These are phyloP conservation scores for Ochlodes sylvanus DNA, from an alignment of 2,888 invertebrate species.

Conservation along the genomic window DNA sequence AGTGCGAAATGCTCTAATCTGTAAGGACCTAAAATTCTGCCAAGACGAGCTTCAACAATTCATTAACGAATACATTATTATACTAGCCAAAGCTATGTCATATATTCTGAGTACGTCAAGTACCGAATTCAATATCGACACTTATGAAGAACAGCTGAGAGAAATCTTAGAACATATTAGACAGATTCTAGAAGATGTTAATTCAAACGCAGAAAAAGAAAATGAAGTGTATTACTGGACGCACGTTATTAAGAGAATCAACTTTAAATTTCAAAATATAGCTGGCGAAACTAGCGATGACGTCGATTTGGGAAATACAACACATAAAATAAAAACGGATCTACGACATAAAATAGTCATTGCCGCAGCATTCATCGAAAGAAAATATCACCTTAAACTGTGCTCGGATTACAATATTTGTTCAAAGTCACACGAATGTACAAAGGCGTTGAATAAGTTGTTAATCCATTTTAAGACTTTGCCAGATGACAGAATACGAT, in stretches of 20 bases:
- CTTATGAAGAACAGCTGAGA: conserved; percentile 54
- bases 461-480: conserved; percentile 51
- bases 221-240: conserved; percentile 56
- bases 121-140: conserved; percentile 39
- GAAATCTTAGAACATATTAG: conserved; percentile 51
- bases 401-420: conserved; percentile 61
- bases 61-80: conserved; percentile 60
- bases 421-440: conserved; percentile 53
- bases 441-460: conserved; percentile 54
- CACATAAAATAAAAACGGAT: conserved; percentile 25
- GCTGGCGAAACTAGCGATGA: conserved; percentile 43
- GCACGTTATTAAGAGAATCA: conserved; percentile 62
- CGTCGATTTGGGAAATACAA: conserved; percentile 50
- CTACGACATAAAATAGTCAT: conserved; percentile 50
- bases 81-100: conserved; percentile 55
- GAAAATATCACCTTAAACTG: conserved; percentile 55
- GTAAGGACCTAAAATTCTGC: conserved; percentile 60
- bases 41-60: conserved; percentile 49
- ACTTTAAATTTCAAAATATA: conserved; percentile 58
- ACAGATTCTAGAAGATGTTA: conserved; percentile 51
- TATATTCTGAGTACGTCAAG: conserved; percentile 48
- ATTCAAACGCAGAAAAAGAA: conserved; percentile 49
- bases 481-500: conserved; percentile 51
- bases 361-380: conserved; percentile 57
- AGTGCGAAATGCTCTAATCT: conserved; percentile 56